Evolutionary conservation across 2,888 invertebrate species (phyloP).

Genomic region (Cryptocheilus praepositus): DNA sequence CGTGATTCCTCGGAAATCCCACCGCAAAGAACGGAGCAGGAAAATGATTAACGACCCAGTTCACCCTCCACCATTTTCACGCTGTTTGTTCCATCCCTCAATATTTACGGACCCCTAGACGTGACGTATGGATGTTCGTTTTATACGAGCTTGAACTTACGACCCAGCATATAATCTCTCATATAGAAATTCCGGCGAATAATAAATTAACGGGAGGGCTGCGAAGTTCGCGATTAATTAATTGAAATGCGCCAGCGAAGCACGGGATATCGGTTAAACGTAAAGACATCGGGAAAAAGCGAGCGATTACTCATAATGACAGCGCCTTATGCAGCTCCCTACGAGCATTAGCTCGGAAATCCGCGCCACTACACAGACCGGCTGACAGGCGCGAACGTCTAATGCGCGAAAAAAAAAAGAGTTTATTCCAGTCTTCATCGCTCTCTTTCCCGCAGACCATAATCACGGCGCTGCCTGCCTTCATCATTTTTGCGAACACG

Average conservation of each 20-base stretch:
- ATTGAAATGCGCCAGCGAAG: neutral
- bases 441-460: neutral
- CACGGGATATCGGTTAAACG: neutral
- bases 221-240: neutral
- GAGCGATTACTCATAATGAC: neutral
- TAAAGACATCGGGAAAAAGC: neutral
- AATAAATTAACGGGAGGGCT: slow-evolving; percentile 15
- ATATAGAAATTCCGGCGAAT: slow-evolving; percentile 29
- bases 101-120: slow-evolving; percentile 37
- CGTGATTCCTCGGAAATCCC: slow-evolving; percentile 38
- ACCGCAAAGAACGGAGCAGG: slow-evolving; percentile 26
- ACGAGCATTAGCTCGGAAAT: neutral
- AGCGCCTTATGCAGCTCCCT: neutral
- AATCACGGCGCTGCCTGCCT: slow-evolving; percentile 5
- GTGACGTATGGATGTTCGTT: slow-evolving; percentile 33
- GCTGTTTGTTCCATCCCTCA: slow-evolving; percentile 45
- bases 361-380: neutral
- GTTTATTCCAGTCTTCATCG: neutral
- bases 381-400: neutral
- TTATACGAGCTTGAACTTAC: slow-evolving; percentile 28
- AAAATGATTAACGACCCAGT: slow-evolving; percentile 46
- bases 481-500: slow-evolving; percentile 28
- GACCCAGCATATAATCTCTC: slow-evolving; percentile 27
- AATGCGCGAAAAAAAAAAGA: neutral
- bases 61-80: slow-evolving; percentile 46